These are phyloP conservation scores for Drosophila conformis DNA, from an alignment of 2,888 invertebrate species.

Conservation along the genomic window DNA sequence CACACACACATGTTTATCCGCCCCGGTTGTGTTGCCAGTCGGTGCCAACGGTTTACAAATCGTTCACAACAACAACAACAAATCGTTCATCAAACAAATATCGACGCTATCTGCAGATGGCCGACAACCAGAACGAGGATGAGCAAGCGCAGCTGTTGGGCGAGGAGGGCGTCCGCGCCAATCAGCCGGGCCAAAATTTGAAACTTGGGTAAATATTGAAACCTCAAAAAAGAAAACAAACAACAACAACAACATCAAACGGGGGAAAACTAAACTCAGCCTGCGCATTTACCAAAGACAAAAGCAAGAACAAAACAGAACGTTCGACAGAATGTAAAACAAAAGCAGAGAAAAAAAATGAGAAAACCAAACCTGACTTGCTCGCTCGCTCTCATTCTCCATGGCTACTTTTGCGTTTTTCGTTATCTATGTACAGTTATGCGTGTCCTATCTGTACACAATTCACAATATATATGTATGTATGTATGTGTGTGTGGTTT, in stretches of 20 bases:
- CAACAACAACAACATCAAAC: constrained; percentile 38
- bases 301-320: constrained; percentile 12
- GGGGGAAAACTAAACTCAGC: constrained; percentile 76
- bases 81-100: constrained; percentile 83
- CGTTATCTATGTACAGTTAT: constrained; percentile 44
- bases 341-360: constrained; percentile 27
- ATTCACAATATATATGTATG: constrained; percentile 4
- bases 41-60: constrained; percentile 87
- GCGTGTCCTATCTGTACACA: constrained; percentile 23
- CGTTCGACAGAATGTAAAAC: constrained; percentile 18
- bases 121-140: constrained; percentile 97
- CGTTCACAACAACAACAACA: constrained; percentile 57
- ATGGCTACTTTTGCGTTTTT: constrained; percentile 41
- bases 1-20: constrained; percentile 32
- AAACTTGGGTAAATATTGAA: constrained; percentile 95
- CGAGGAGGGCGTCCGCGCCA: constrained; percentile 96
- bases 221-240: constrained; percentile 32
- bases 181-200: constrained; percentile 93
- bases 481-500: constrained; percentile 29
- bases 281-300: constrained; percentile 40
- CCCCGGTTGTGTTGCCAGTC: constrained; percentile 86
- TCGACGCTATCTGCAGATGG: constrained; percentile 91
- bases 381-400: constrained; percentile 69
- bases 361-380: constrained; percentile 52
- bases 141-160: constrained; percentile 98